These are phyloP conservation scores for Drymonia ruficornis DNA, from an alignment of 2,888 invertebrate genomes.

Conservation along the genomic window DNA sequence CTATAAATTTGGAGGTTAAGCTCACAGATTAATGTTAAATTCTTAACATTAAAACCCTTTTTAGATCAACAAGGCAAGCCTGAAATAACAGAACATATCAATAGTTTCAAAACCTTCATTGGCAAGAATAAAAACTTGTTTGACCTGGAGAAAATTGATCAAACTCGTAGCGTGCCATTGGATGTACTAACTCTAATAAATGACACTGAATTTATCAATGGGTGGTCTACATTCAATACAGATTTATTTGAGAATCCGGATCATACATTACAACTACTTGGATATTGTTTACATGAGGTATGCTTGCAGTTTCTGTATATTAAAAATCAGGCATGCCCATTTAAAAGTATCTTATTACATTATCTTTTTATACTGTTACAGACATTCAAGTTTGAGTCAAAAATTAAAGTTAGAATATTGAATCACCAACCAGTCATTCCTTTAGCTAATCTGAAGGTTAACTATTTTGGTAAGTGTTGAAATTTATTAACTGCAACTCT, in stretches of 20 bases:
- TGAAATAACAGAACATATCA: constrained; percentile 51
- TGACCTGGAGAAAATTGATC: constrained; percentile 84
- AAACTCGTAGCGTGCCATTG: constrained; percentile 83
- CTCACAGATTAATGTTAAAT: too few species aligned
- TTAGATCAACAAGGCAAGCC: constrained; percentile 61
- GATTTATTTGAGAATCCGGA: constrained; percentile 89
- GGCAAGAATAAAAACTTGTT: constrained; percentile 71
- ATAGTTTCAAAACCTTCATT: constrained; percentile 61
- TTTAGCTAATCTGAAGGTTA: constrained; percentile 88
- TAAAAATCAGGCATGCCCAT: neutral
- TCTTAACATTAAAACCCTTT: constrained; percentile 24
- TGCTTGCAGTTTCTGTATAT: constrained; percentile 2
- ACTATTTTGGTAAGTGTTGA: constrained; percentile 87
- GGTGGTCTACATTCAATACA: constrained; percentile 87
- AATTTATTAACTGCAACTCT: constrained; percentile 3
- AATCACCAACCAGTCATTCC: constrained; percentile 87
- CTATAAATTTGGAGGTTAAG: too few species aligned
- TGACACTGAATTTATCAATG: constrained; percentile 82
- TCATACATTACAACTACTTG: constrained; percentile 88
- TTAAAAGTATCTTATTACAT: neutral
- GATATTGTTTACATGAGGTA: constrained; percentile 92
- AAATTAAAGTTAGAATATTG: constrained; percentile 69
- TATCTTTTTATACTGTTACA: constrained; percentile 43
- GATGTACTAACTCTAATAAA: constrained; percentile 82
- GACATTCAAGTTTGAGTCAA: constrained; percentile 73